Base-by-base conservation (phyloP, 2,797 vertebrate species). In the Sarcoramphus papa region DNA sequence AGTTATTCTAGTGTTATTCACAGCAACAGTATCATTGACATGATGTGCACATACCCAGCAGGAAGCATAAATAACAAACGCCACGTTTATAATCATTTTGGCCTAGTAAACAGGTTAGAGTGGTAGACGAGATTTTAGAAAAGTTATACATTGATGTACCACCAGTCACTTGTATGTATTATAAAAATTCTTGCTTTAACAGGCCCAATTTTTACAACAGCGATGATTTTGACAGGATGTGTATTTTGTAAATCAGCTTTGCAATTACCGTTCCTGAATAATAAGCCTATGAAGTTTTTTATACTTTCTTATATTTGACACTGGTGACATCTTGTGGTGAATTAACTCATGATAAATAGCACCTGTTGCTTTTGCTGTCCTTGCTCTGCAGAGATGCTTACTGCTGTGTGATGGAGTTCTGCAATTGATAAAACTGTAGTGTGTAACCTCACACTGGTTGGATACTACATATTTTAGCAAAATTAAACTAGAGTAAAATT, bases 291-390 rank as follows among this genome's bases (percentile, higher is more conserved):
- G 35, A 31, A 53, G 8, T 18, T 6, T 59, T 59, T 56, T 33
- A 7, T 27, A 9, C 9, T 69, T 64, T 35, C 24, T 60, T 83
- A 2, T 30, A 41, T 86, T 93, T 88, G 47, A 70, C 73, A 77
- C 53, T 50, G 65, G 56, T 70, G 94, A 93, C 94, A 94, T 77
- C 91, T 95, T 92, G 68, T 88, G 95, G 89, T 80, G 73, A 65
- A 2, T 59, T 57, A n/a, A 73, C 18, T 77, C 37, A 35, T 0
- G 0, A 27, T 47, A 57, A 56, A 67, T 11, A 47, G 5, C 22
- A 57, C 14, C 23, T 47, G 28, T 16, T 80, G 35, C 14, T 85
- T 88, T 85, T 85, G 31, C 60, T 41, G 24, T 75, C 41, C 19
- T 73, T 47, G 9, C 5, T 64, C 35, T 73, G 50, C 22, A 64